Base-by-base conservation (phyloP, 2,113 vertebrate species). In the Tenebrosternarchus preto region DNA sequence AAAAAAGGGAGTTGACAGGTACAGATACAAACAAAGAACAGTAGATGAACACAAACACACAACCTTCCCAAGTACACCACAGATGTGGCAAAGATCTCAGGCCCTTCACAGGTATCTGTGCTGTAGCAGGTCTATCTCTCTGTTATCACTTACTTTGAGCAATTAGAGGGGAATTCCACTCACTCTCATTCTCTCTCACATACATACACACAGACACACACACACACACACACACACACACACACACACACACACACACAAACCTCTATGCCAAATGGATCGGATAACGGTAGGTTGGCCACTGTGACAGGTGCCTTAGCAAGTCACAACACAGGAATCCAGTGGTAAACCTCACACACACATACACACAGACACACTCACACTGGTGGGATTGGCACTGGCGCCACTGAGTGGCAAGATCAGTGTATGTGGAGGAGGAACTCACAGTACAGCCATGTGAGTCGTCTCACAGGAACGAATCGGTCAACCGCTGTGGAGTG, bases 401-500 rank as follows among this genome's bases (percentile, higher is more conserved):
- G 79, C 76, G 76, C 80, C 83, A 31, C 66, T 46, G 59, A 25
- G 73, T 43, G 33, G 39, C 29, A 33, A 67, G 78, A 71, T 80
- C 59, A 80, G 24, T 75, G 82, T 60, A 56, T n/a, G 0, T n/a
- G 43, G 83, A 46, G 16, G 55, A 20, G 57, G 50, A 22, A 76
- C 76, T 82, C 83, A 85, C 67, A 12, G 72, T 82, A 74, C 57
- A 39, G 76, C 79, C 63, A 79, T 82, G 72, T 84, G 70, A 77
- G 68, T 74, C 43, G 78, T 46, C 22, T 78, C 72, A 39, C 64
- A 76, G 72, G 80, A 82, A 80, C 69, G 75, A 25, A 9, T 69
- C 66, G 78, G 68, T 76, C 66, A 79, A 46, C 66, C 17, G 33
- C 22, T 31, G 7, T 5, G 33, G 39, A 56, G 74, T 73, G 53